Percentiles rank a stretch among this genome's conserved stretches.
Conservation (phyloP, 2,797 vertebrate genomes). For the Psittacula echo region DNA sequence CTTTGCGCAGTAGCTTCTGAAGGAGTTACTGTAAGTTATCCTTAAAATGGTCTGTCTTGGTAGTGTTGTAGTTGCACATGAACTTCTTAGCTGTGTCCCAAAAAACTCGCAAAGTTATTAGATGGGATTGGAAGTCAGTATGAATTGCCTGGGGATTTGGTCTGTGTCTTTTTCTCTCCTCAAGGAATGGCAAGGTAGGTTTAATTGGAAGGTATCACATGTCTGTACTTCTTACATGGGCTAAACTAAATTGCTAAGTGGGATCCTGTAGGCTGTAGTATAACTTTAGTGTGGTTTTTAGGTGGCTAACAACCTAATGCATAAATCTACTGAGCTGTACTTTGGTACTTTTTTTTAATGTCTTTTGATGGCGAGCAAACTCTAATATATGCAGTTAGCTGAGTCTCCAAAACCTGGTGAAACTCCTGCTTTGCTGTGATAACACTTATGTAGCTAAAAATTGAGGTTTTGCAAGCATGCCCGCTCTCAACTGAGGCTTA, state of each 20-base stretch:
- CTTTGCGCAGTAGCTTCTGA: not conserved
- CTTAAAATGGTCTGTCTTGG: not conserved
- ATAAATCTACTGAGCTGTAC: not conserved
- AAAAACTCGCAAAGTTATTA: not conserved
- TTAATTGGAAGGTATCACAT: not conserved
- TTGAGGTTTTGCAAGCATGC: not conserved
- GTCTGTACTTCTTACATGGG: not conserved
- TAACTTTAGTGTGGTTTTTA: not conserved
- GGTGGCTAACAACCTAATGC: not conserved
- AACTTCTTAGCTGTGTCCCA: not conserved
- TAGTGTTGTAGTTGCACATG: not conserved
- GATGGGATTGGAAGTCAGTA: not conserved
- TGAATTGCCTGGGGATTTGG: not conserved
- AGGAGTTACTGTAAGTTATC: not conserved
- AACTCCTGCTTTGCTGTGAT: not conserved
- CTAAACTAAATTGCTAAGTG: not conserved
- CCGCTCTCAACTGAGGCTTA: not conserved
- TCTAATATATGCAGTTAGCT: not conserved
- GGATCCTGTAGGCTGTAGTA: not conserved
- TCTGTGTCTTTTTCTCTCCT: not conserved
- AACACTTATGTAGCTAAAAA: not conserved
- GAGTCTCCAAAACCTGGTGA: not conserved
- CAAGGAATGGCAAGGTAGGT: not conserved
- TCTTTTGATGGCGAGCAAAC: not conserved
- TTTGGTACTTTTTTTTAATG: not conserved